Base-by-base conservation (phyloP, 2,113 vertebrate species). In the Mus spicilegus region DNA sequence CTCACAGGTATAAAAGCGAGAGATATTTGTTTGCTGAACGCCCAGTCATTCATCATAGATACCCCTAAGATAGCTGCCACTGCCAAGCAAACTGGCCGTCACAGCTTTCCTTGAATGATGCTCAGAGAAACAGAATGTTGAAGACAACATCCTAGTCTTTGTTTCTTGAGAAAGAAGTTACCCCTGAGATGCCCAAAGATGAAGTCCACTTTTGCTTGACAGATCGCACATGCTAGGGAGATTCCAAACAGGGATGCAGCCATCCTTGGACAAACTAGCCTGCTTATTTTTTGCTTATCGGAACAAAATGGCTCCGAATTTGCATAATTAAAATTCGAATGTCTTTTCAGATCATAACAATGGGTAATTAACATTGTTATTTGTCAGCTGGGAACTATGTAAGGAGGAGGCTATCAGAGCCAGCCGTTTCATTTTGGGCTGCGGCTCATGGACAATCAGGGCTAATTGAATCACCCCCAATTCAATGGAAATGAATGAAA, bases 391-490 rank as follows among this genome's bases (percentile, higher is more conserved):
- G 84, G 90, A 94, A 97, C 89, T 89, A 93, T 54, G 86, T 96
- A 33, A 7, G 93, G 78, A 92, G 84, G 93, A 97, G 63, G 80
- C n/a, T 72, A 92, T 85, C 96, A 88, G 81, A 95, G 76, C 65
- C 78, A 30, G 78, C 67, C 30, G 42, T 96, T 98, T 89, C 98
- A 97, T 97, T 98, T 98, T 97, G 90, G 97, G 95, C 95, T 87
- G 49, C 46, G 4, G 97, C 91, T 90, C 36, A 0, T 84, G 98
- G 98, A 98, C 97, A 98, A 77, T 98, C 98, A 92, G 95, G 97
- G 98, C 98, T 98, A 99, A 99, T 98, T 98, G 98, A 98, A 97
- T 98, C 98, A 98, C 98, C 98, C 98, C 96, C 97, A 98, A 98
- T 97, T 98, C 98, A 98, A 97, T 78, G 96, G 97, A 98, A 98